A percentile compares a stretch with the other conserved stretches of the same genome.
Evolutionary conservation across 2,888 invertebrate genomes (phyloP).

Genomic region (Hemaris fuciformis): DNA sequence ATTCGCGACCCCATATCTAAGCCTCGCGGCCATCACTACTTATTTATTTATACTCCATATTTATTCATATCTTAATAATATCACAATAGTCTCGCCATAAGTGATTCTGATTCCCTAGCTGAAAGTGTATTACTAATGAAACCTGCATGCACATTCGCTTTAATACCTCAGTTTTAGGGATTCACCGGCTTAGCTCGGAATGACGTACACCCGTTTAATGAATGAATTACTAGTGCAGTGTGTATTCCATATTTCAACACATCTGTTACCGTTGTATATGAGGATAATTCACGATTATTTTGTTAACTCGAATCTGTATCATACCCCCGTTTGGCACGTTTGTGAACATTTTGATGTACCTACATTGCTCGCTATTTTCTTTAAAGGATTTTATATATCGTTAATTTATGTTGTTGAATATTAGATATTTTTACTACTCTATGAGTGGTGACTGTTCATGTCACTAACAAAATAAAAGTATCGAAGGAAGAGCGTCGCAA

Average conservation of each 20-base stretch:
- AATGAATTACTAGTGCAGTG: slow-evolving; percentile 33
- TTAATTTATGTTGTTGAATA: no score
- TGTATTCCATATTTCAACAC: slow-evolving; percentile 15
- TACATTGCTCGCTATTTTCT: no score
- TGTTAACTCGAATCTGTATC: neutral
- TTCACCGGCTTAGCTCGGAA: slow-evolving; percentile 25
- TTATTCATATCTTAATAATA: neutral
- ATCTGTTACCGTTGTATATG: slow-evolving; percentile 9
- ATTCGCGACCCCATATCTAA: no score
- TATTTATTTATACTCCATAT: no score
- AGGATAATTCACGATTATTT: neutral
- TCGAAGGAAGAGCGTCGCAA: no score
- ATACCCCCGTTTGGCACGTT: neutral
- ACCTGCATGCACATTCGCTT: neutral
- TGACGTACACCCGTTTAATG: slow-evolving; percentile 34
- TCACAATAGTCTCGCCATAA: neutral
- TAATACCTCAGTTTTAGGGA: slow-evolving; percentile 32
- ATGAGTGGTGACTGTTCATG: no score
- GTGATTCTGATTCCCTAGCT: neutral
- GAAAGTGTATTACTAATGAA: neutral
- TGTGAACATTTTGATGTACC: neutral
- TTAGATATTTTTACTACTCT: no score
- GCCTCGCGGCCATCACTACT: no score
- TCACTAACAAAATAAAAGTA: no score
- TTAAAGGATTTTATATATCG: no score